phyloP scores from a whole-genome alignment of 2,113 vertebrate genomes.

The Onychorhynchus coronatus region DNA sequence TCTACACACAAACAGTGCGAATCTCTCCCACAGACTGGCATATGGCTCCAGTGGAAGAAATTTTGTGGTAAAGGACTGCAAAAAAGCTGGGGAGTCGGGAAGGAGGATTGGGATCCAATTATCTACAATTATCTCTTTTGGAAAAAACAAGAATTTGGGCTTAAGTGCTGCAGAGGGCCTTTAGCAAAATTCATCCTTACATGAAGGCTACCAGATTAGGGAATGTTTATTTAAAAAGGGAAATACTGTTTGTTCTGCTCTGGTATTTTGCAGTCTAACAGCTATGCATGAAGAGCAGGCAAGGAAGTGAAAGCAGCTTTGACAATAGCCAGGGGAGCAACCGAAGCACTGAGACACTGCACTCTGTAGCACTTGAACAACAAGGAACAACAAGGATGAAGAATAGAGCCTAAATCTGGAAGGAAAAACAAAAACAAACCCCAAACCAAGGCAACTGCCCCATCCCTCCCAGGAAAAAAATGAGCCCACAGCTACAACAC shows the following conservation, averaged over 20 bases:
- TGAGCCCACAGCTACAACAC: background rate
- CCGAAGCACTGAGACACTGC: rapidly evolving
- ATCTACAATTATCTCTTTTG: background rate
- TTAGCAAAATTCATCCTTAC: background rate
- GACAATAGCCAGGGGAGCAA: conserved; percentile 16
- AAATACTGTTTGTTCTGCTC: conserved; percentile 6
- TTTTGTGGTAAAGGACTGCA: background rate
- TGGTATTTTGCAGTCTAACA: conserved; percentile 29
- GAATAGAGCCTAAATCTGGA: background rate
- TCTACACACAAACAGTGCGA: background rate
- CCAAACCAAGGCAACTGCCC: background rate
- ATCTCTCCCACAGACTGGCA: background rate
- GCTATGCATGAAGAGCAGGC: background rate
- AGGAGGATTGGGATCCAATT: background rate
- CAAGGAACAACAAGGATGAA: background rate
- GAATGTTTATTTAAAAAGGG: conserved; percentile 55
- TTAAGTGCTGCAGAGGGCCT: background rate
- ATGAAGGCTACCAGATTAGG: conserved; percentile 49
- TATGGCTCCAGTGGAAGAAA: background rate
- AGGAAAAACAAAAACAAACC: background rate
- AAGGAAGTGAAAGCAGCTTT: background rate
- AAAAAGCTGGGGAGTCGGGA: background rate
- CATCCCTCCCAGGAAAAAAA: background rate
- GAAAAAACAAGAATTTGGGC: background rate
- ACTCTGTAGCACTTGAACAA: background rate